A percentile compares a stretch with the other conserved stretches of the same genome.
phyloP scores from a whole-genome alignment of 2,888 invertebrate genomes.

The Apocheima hispidaria region DNA sequence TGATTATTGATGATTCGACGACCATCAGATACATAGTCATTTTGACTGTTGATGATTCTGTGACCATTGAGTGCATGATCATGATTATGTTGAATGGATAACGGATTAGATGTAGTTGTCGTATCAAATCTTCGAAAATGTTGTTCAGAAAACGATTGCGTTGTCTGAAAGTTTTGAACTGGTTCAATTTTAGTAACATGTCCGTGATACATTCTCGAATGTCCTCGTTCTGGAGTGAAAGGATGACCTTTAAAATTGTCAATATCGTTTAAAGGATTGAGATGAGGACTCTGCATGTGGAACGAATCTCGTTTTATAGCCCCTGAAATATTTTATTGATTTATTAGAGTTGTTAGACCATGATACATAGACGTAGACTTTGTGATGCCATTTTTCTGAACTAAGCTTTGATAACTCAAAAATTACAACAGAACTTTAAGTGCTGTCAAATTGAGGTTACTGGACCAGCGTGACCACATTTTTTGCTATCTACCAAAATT shows the following conservation, averaged over 20 bases:
- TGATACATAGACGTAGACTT: neutral
- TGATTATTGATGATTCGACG: slow-evolving; percentile 8
- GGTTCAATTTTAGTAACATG: slow-evolving; percentile 46
- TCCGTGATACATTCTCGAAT: slow-evolving; percentile 65
- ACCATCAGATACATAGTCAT: slow-evolving; percentile 6
- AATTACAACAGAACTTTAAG: too few relatives aligned
- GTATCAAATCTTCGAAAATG: slow-evolving; percentile 56
- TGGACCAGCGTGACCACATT: too few relatives aligned
- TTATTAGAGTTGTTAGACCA: neutral
- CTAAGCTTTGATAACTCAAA: too few relatives aligned
- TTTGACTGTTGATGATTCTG: slow-evolving; percentile 7
- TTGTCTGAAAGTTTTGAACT: slow-evolving; percentile 38
- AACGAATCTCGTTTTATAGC: slow-evolving; percentile 54
- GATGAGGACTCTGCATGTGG: slow-evolving; percentile 35
- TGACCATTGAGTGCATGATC: slow-evolving; percentile 7
- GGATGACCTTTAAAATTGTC: slow-evolving; percentile 48
- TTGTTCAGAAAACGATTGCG: slow-evolving; percentile 47
- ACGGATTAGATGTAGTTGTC: slow-evolving; percentile 39
- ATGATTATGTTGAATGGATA: slow-evolving; percentile 13
- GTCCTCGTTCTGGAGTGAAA: slow-evolving; percentile 60
- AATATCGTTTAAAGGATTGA: slow-evolving; percentile 28
- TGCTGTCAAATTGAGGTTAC: too few relatives aligned
- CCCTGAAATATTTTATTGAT: slow-evolving; percentile 50
- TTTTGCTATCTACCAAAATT: too few relatives aligned
- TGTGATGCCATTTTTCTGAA: neutral